Evolutionary conservation across 2,113 vertebrate species (phyloP).

Genomic region (Ascaphus truei): DNA sequence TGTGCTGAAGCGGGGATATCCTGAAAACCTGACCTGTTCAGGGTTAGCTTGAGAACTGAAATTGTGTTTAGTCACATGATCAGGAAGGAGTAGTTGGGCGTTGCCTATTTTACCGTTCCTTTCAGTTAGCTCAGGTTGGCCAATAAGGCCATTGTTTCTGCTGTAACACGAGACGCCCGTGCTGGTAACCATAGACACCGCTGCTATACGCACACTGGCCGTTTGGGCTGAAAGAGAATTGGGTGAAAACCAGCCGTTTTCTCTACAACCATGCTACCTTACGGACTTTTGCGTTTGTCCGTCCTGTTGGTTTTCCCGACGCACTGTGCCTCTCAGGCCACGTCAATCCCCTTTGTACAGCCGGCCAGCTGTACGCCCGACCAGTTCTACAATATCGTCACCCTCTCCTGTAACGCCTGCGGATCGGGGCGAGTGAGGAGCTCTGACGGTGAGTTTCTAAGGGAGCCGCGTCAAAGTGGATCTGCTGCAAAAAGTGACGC

Average conservation of each 20-base stretch:
- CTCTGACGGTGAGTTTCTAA: rapidly evolving
- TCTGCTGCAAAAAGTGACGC: too few relatives aligned
- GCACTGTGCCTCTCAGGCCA: background rate
- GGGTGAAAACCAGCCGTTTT: background rate
- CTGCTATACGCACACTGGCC: background rate
- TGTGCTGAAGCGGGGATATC: too few relatives aligned
- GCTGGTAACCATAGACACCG: slow-evolving; percentile 21
- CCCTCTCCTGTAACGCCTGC: rapidly evolving
- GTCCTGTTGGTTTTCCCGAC: background rate
- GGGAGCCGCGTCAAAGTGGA: too few relatives aligned
- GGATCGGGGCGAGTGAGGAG: rapidly evolving
- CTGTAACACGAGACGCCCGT: background rate
- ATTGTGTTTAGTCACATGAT: too few relatives aligned
- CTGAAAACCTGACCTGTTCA: too few relatives aligned
- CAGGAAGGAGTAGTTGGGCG: background rate
- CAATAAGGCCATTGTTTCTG: background rate
- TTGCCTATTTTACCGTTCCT: background rate
- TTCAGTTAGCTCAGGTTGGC: background rate
- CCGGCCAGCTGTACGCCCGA: background rate
- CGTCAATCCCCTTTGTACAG: background rate
- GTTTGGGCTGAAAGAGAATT: background rate
- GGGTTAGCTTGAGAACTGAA: too few relatives aligned
- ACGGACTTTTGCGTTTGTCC: background rate
- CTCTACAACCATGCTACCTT: background rate
- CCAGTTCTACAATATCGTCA: background rate